A percentile compares a stretch with the other conserved stretches of the same genome.
These are phyloP conservation scores for Halcyon malimbica DNA, from an alignment of 2,113 vertebrate species.

Conservation along the genomic window DNA sequence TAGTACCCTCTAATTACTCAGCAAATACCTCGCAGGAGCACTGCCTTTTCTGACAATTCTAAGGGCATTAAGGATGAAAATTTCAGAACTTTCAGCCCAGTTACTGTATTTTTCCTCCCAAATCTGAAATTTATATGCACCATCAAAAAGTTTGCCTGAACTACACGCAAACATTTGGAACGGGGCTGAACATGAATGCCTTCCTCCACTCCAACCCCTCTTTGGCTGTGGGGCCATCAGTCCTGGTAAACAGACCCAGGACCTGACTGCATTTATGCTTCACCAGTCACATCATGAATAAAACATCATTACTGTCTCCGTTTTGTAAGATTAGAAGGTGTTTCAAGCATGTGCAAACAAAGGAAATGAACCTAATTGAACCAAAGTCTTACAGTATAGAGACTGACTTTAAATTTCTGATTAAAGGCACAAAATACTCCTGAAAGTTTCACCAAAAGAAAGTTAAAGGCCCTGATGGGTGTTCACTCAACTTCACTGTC, in stretches of 20 bases:
- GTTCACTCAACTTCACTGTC: neutral
- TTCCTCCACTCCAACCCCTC: rapidly evolving
- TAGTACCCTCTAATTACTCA: slow-evolving; percentile 16
- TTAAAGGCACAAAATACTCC: neutral
- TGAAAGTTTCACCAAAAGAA: neutral
- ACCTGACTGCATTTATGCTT: neutral
- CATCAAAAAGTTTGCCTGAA: neutral
- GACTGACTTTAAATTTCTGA: neutral
- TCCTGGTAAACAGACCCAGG: neutral
- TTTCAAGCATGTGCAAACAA: neutral
- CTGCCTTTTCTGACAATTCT: neutral
- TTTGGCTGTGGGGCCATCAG: neutral
- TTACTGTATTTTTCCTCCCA: neutral
- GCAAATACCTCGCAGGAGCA: neutral
- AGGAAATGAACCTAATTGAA: neutral
- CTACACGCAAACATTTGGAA: neutral
- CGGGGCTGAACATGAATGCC: neutral
- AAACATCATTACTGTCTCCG: neutral
- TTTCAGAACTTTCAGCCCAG: neutral
- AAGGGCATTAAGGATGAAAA: neutral
- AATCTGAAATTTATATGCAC: neutral
- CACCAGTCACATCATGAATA: neutral
- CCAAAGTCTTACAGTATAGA: neutral
- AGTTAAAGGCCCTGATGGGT: neutral
- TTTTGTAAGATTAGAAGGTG: neutral